Base-by-base conservation (phyloP, 2,888 invertebrate genomes). In the Agrotis clavis region DNA sequence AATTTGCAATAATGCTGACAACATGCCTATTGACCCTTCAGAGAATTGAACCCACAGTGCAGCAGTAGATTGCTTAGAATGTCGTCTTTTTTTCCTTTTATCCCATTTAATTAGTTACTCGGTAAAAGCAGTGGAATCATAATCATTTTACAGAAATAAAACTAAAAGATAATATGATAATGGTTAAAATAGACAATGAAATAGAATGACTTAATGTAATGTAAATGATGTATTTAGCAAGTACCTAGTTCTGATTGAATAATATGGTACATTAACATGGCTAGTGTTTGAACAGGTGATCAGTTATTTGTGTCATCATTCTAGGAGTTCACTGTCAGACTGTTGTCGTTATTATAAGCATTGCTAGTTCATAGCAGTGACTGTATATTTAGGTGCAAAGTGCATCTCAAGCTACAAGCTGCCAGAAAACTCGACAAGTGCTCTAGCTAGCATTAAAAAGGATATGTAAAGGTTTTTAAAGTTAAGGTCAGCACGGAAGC, bases 251-350 rank as follows among this genome's bases (percentile, higher is more conserved):
- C 16, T 61, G 50, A 67, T 74, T 69, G 47, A 63, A 61, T 77
- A 61, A 74, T 69, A 11, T 74, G 2, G 47, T 19, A 54, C 35
- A 63, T 57, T 47, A 45, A n/a, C 19, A 19, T 47, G 21, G 35
- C 19, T 13, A 13, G 13, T 50, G 70, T 81, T 65, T 70, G 65
- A 48, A 63, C 70, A 70, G 70, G 35, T 70, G 73, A 60, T 47
- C 25, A 16, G 21, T 56, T 51, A 53, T 51, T 19, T 62, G 41
- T 64, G 18, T 64, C 41, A 63, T 68, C 67, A 67, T 67, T 53
- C 6, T 18, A n/a, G 1, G 13, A 51, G 21, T 30, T 60, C 60
- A 30, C 48, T 54, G 60, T 30, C 53, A 21, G n/a, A 53, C n/a
- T 30, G 11, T n/a, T 16, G 56, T 19, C 1, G 14, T 54, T 54